Base-by-base conservation (phyloP, 2,888 invertebrate genomes). In the Lochmaea capreae region DNA sequence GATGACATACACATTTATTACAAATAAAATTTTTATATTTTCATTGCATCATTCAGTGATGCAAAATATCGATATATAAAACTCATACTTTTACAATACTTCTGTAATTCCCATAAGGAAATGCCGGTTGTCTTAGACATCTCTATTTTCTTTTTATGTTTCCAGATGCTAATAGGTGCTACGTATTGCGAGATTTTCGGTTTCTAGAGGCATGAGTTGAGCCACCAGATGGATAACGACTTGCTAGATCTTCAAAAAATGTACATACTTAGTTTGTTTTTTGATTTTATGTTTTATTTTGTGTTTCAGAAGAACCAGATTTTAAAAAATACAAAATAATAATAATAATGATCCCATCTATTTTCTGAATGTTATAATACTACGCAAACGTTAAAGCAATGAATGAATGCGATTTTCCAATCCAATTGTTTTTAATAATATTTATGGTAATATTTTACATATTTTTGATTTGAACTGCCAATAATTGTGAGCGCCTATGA, bases 141-240 rank as follows among this genome's bases (percentile, higher is more conserved):
- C 82, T 85, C 87, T 87, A 87, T 86, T 87, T 87, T 87, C 84
- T 86, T 86, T 87, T 87, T 87, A 86, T 88, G 87, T 86, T 88
- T 88, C 83, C 87, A 88, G 87, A 87, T 87, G 82, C 84, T 83
- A 83, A 84, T 86, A 86, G 85, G 85, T 85, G 85, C 82, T 79
- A 82, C 83, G 77, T 80, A 80, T 79, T 79, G 78, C 79, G 80
- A 81, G 80, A 70, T 81, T 80, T 78, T 80, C 79, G 76, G 73
- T 81, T 80, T 75, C 79, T 80, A 81, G 81, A 80, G 79, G 78
- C 81, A 79, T 79, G 81, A 80, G 79, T 79, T 81, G 81, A 81
- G 49, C 79, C 79, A 78, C 79, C 80, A 78, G 75, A 77, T 76
- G 77, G 81, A 81, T 77, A 81, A 79, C 80, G 76, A 78, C 82